phyloP scores from a whole-genome alignment of 2,797 vertebrate genomes.

The Aulostomus chinensis region DNA sequence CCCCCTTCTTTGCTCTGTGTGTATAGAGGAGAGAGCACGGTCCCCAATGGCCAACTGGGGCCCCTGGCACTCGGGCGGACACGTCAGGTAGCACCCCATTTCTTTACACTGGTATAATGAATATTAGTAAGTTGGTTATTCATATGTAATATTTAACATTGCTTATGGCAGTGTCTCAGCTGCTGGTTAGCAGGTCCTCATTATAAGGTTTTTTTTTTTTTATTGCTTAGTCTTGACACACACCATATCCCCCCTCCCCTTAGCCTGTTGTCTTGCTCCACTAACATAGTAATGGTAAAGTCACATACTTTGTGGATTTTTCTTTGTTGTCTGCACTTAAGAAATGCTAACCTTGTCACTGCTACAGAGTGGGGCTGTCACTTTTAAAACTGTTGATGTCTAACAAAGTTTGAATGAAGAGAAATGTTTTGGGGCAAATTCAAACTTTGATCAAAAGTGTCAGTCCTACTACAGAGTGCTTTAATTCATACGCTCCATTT shows the following conservation, averaged over 20 bases:
- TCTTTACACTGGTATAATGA: conserved; percentile 84
- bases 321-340: conserved; percentile 45
- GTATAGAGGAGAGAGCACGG: conserved; percentile 78
- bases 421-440: too few species aligned
- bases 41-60: conserved; percentile 75
- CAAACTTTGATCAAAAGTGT: too few species aligned
- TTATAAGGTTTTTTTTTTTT: background rate
- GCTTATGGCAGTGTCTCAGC: conserved; percentile 60
- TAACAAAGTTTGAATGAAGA: too few species aligned
- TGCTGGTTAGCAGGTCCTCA: conserved; percentile 62
- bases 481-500: conserved; percentile 25
- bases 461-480: conserved; percentile 18
- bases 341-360: conserved; percentile 90
- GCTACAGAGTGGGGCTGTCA: conserved; percentile 14
- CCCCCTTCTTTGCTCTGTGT: conserved; percentile 78
- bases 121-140: conserved; percentile 54
- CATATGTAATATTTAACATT: conserved; percentile 62
- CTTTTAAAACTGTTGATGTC: too few species aligned
- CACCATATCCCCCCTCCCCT: conserved; percentile 19
- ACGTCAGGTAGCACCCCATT: conserved; percentile 82
- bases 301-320: conserved; percentile 37
- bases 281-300: conserved; percentile 57
- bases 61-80: conserved; percentile 74
- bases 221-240: conserved; percentile 53
- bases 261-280: conserved; percentile 51